Evolutionary conservation across 92 coral and sea anemone species (phyloP).

Genomic region (Actinernus sp.): DNA sequence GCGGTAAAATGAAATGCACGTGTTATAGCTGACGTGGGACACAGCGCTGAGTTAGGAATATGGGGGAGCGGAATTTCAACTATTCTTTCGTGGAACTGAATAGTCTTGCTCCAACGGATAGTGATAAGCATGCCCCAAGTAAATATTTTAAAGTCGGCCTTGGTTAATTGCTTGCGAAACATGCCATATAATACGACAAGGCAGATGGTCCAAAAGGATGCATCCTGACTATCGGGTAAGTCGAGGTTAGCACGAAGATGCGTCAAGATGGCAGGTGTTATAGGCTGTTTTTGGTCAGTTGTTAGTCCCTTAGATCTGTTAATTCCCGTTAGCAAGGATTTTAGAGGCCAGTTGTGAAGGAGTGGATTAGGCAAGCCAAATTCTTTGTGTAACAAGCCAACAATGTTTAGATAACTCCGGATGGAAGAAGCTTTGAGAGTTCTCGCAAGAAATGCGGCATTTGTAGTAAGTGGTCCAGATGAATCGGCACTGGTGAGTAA

Average conservation of each 20-base stretch:
- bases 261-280: slow-evolving; percentile 1
- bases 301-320: slow-evolving; percentile 21
- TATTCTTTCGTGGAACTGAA: slow-evolving; percentile 23
- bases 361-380: slow-evolving; percentile 37
- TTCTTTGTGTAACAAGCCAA: slow-evolving; percentile 28
- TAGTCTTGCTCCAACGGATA: slow-evolving; percentile 51
- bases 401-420: slow-evolving; percentile 24
- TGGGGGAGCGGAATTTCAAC: slow-evolving; percentile 13
- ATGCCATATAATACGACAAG: slow-evolving; percentile 25
- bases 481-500: slow-evolving; percentile 31
- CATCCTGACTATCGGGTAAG: slow-evolving; percentile 4
- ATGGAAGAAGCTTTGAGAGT: slow-evolving; percentile 19
- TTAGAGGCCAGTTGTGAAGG: slow-evolving; percentile 27
- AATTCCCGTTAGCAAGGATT: slow-evolving; percentile 30
- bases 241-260: not conserved
- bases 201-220: slow-evolving; percentile 38
- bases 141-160: slow-evolving; percentile 1
- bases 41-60: slow-evolving; percentile 14
- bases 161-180: slow-evolving; percentile 20
- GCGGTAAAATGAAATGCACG: slow-evolving; percentile 16
- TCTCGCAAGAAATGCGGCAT: slow-evolving; percentile 41
- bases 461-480: slow-evolving; percentile 12
- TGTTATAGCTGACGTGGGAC: slow-evolving; percentile 25
- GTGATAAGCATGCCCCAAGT: slow-evolving; percentile 24
- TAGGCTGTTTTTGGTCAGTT: slow-evolving; percentile 30